Base-by-base conservation (phyloP, 2,888 invertebrate genomes). In the Rhabditoides inermis region DNA sequence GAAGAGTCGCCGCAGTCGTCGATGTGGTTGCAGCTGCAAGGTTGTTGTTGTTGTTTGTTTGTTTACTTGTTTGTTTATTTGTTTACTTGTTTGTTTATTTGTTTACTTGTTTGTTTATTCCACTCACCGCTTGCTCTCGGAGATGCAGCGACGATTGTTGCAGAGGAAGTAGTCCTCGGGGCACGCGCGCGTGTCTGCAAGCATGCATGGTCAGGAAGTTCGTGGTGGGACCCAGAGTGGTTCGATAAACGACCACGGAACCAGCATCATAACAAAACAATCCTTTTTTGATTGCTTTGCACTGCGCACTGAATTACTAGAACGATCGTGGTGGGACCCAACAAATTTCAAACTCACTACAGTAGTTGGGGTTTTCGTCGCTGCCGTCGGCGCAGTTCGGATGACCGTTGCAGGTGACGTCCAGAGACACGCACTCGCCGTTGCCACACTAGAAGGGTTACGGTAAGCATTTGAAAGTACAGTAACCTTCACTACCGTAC, bases 1-100 rank as follows among this genome's bases (percentile, higher is more conserved):
- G 88, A 88, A n/a, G 90, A 90, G 76, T 94, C 92, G 0, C 90
- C 89, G 76, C 95, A 95, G 77, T 95, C 92, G 74, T 91, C 90
- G 77, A 94, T 91, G 76, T 89, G 88, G 58, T 78, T 76, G 63
- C 78, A 79, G 28, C 69, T 62, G 89, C 89, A 48, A 25, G 26
- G n/a, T n/a, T n/a, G n/a, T n/a, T n/a, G n/a, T n/a, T n/a, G n/a
- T n/a, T n/a, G n/a, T n/a, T n/a, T n/a, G n/a, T n/a, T n/a, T n/a
- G n/a, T n/a, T n/a, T n/a, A n/a, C n/a, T n/a, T n/a, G n/a, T n/a
- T n/a, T n/a, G n/a, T n/a, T n/a, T n/a, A n/a, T n/a, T n/a, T n/a
- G n/a, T n/a, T n/a, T n/a, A n/a, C n/a, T n/a, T n/a, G n/a, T n/a
- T n/a, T n/a, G n/a, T n/a, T n/a, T n/a, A n/a, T n/a, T n/a, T n/a